Evolutionary conservation across 2,797 vertebrate genomes (phyloP).

Genomic region (Calcarius lapponicus): DNA sequence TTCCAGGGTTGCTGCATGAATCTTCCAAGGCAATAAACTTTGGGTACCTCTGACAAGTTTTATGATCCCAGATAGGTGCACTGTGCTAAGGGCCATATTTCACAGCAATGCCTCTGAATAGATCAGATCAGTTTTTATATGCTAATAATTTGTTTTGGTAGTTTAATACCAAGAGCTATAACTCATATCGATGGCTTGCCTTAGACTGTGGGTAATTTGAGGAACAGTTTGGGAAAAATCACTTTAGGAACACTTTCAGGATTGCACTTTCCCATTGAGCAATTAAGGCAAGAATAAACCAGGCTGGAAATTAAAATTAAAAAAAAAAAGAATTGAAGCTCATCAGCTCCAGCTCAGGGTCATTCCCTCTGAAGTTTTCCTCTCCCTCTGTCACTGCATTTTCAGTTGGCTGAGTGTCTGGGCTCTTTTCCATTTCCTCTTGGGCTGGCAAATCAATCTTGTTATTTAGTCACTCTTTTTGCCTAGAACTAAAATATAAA

Average conservation of each 20-base stretch:
- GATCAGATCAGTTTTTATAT: conserved; percentile 60
- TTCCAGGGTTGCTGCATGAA: conserved; percentile 36
- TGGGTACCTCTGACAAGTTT: conserved; percentile 60
- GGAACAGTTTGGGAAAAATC: conserved; percentile 4
- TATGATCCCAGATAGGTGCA: conserved; percentile 31
- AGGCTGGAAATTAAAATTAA: neutral
- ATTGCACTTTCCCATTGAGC: neutral
- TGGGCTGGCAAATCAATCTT: neutral
- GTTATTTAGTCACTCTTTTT: neutral
- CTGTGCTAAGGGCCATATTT: conserved; percentile 37
- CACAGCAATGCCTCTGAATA: conserved; percentile 30
- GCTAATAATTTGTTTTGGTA: conserved; percentile 59
- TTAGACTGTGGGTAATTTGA: conserved; percentile 1
- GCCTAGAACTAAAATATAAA: neutral
- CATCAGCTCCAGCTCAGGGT: neutral
- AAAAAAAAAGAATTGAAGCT: neutral
- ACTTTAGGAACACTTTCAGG: neutral
- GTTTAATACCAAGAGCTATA: conserved; percentile 43
- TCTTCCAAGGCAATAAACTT: conserved; percentile 61
- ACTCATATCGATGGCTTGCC: neutral
- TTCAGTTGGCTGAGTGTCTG: neutral
- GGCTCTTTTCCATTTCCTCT: neutral
- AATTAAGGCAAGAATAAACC: neutral
- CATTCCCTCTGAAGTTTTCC: neutral
- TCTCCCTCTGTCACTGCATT: neutral